These are phyloP conservation scores for Quiscalus mexicanus DNA, from an alignment of 2,113 vertebrate species.

Conservation along the genomic window DNA sequence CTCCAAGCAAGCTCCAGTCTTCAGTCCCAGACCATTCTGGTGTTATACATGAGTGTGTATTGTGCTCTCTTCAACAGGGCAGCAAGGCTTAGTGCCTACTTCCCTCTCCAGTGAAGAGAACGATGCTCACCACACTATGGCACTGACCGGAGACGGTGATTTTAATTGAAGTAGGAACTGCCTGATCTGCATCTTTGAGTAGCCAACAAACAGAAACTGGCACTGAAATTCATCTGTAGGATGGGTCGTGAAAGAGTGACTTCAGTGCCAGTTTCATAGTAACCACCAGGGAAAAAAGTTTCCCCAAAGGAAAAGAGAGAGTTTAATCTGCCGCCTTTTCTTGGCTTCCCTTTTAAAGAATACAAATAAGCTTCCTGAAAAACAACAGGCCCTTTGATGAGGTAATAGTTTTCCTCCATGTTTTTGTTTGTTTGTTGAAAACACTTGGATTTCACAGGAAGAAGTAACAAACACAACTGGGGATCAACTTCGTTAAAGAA, in stretches of 20 bases:
- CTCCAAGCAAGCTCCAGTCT: neutral
- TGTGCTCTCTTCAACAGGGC: neutral
- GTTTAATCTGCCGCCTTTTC: neutral
- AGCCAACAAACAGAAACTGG: neutral
- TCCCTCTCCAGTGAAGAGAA: neutral
- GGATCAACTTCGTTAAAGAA: constrained; percentile 46
- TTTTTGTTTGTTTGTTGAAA: constrained; percentile 53
- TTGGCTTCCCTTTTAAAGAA: constrained; percentile 36
- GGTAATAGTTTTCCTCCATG: neutral
- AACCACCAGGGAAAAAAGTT: neutral
- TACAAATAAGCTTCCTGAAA: constrained; percentile 20
- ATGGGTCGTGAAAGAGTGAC: neutral
- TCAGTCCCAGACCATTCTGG: neutral
- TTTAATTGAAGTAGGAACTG: neutral
- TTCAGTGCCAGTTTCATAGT: neutral
- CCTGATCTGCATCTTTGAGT: neutral
- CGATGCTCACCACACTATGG: rapidly evolving
- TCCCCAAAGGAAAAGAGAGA: neutral
- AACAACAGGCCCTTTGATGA: neutral
- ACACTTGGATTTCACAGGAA: constrained; percentile 41
- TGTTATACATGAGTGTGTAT: rapidly evolving
- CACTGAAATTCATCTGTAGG: neutral
- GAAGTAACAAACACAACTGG: constrained; percentile 1
- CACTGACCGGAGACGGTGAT: neutral
- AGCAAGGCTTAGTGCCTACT: neutral